Base-by-base conservation (phyloP, 2,888 invertebrate species). In the Drosophila anomelani region DNA sequence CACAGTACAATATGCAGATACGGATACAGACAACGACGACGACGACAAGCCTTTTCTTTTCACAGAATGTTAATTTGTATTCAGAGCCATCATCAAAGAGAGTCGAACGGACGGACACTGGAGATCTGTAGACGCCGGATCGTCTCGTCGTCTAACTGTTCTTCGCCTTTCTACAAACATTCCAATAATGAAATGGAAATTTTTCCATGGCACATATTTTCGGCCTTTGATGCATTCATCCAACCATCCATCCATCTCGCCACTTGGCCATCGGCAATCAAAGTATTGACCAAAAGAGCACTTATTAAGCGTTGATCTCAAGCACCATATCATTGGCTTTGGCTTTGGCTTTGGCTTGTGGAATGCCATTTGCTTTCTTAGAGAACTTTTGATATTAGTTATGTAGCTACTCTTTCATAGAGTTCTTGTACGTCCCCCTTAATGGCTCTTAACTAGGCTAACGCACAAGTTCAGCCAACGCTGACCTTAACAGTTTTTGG, bases 171-270 rank as follows among this genome's bases (percentile, higher is more conserved):
- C 82, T 85, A 82, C 69, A 60, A 36, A 59, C 63, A 63, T 63
- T 63, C 69, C 55, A 73, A 85, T 77, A 88, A 88, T 80, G 84
- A 84, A 84, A 84, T 86, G 77, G 75, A 84, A 84, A 88, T 73
- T 57, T 70, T 68, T 36, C 51, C 36, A 49, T 70, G 56, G 32
- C 76, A 38, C 56, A 49, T 20, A 20, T 64, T 47, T 69, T 26
- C 43, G 43, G 57, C 4, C 23, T 46, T 49, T 34, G 23, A 23
- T 57, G 39, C 32, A 56, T 3, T 6, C 56, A 38, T 6, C 17
- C 17, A 55, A 3, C 17, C 41, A 38, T 9, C 44, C 17, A 32
- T 17, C n/a, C 54, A 12, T 34, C 32, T 29, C 36, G 46, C 43
- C 32, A 55, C 15, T 15, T 7, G 26, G 15, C 46, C 26, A 17